These are phyloP conservation scores for Temnothorax unifasciatus DNA, from an alignment of 2,888 invertebrate genomes.

Conservation along the genomic window DNA sequence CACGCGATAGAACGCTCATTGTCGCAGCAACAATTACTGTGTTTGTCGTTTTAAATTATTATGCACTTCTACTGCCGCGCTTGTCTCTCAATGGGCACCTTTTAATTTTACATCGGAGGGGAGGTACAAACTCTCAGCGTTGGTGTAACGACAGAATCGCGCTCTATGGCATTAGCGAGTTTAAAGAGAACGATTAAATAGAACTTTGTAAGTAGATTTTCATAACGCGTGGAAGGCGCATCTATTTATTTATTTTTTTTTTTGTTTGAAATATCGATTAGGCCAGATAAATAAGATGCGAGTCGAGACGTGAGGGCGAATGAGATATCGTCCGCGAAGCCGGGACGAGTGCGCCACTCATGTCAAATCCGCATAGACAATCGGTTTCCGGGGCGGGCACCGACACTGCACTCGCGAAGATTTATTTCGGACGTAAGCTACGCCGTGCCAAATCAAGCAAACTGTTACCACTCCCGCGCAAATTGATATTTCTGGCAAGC, in stretches of 20 bases:
- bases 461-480: conserved; percentile 80
- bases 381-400: conserved; percentile 54
- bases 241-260: neutral
- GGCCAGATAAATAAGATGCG: conserved; percentile 24
- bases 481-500: conserved; percentile 83
- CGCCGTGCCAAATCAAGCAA: conserved; percentile 80
- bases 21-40: conserved; percentile 28
- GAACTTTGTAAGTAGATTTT: neutral
- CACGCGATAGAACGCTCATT: conserved; percentile 8
- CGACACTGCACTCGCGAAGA: conserved; percentile 61
- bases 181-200: conserved; percentile 11
- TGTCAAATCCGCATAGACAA: conserved; percentile 58
- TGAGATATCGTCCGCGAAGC: conserved; percentile 37
- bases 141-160: neutral
- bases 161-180: neutral
- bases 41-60: conserved; percentile 36
- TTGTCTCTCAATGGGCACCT: conserved; percentile 28
- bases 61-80: neutral
- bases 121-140: neutral
- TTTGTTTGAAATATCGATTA: neutral
- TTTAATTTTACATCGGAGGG: conserved; percentile 32
- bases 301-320: neutral
- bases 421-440: conserved; percentile 76
- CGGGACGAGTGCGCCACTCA: conserved; percentile 26
- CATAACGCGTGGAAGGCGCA: neutral